Evolutionary conservation across 2,113 vertebrate genomes (phyloP).

Genomic region (Barbus barbus): DNA sequence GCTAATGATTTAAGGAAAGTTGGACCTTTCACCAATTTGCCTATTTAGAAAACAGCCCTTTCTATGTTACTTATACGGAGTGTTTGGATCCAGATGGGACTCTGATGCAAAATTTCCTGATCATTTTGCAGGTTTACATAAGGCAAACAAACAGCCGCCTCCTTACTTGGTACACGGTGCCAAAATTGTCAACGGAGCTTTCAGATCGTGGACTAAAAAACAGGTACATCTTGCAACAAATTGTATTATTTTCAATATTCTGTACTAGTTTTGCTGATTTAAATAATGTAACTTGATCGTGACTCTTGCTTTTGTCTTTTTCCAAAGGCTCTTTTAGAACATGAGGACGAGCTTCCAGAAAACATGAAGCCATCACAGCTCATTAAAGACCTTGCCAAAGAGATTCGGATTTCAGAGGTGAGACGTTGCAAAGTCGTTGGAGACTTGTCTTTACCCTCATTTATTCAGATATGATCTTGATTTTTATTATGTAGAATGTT

Average conservation of each 20-base stretch:
- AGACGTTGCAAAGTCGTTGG: constrained; percentile 35
- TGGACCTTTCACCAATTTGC: constrained; percentile 29
- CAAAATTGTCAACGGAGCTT: constrained; percentile 98
- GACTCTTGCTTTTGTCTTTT: background rate
- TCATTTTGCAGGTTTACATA: constrained; percentile 86
- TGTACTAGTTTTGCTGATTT: background rate
- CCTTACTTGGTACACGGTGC: constrained; percentile 93
- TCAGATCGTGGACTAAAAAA: constrained; percentile 98
- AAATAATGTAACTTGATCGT: background rate
- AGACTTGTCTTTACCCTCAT: constrained; percentile 2
- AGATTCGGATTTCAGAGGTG: constrained; percentile 97
- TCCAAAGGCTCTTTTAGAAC: constrained; percentile 88
- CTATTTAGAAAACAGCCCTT: constrained; percentile 16
- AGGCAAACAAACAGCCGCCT: constrained; percentile 91
- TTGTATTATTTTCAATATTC: no score
- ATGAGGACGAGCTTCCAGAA: constrained; percentile 97
- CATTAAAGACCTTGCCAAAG: constrained; percentile 98
- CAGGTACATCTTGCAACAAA: constrained; percentile 82
- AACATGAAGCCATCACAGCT: constrained; percentile 97
- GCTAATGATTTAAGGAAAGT: constrained; percentile 37
- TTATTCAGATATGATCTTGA: background rate
- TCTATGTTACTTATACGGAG: background rate
- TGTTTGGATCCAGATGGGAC: constrained; percentile 6
- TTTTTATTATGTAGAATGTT: background rate
- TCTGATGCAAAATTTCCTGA: constrained; percentile 23